Evolutionary conservation across 2,888 invertebrate species (phyloP), one percentile per base, ranked within the genome.

Genomic region (Lymantria monacha): DNA sequence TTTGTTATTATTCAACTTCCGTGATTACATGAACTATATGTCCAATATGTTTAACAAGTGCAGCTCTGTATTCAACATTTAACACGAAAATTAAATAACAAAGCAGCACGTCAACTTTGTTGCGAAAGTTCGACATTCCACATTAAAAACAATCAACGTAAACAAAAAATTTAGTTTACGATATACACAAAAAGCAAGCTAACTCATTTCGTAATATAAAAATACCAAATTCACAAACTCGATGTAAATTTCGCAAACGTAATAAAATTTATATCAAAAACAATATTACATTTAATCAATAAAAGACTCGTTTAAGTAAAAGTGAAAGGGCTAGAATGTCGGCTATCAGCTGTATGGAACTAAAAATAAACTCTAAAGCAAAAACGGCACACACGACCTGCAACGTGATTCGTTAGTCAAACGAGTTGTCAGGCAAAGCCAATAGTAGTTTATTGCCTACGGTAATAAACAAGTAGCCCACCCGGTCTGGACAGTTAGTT

Each of bases 1-100:
- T 73, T 70, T 74, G 71, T 73, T 66, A 60, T 68, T 66, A 53
- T 66, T 59, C 51, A 55, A 56, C 68, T 69, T 74, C 74, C 74
- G 66, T 53, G 63, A 58, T 63, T 62, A 60, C 57, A 59, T 55
- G 41, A 53, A 66, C 55, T 46, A 58, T n/a, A 44, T 53, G 58
- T 54, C 51, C 48, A 46, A 38, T 38, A n/a, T 55, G 54, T 63
- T 54, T 54, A 58, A 46, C 61, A 61, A 49, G 44, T 51, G 52
- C 30, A 57, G 48, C 22, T 36, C 13, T 10, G 36, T 11, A 36
- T 36, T 36, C 36, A 36, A 36, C 7, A 11, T 36, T 9, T 36
- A 36, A 36, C 36, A 36, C 7, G 36, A 36, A 36, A 22, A 22
- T 22, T 22, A 22, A 22, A 33, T 8, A 33, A 3, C 10, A 33